Evolutionary conservation across 1,140 invertebrate species (phyloP).

Genomic region (Drosophila jambulina): DNA sequence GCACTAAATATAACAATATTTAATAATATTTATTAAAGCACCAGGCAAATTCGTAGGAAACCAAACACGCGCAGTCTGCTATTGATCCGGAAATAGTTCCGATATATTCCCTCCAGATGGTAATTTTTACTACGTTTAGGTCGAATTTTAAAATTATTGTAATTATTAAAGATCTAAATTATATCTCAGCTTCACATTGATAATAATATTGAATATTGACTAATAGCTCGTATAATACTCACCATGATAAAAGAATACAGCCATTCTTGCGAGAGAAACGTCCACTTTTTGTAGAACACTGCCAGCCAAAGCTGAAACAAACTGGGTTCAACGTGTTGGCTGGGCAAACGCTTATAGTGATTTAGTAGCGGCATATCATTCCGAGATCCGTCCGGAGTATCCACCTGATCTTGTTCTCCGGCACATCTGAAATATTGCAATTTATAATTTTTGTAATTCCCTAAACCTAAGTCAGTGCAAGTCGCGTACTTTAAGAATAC

Average conservation of each 20-base stretch:
- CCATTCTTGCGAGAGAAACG: conserved; percentile 71
- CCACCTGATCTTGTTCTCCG: conserved; percentile 70
- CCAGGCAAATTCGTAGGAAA: too few relatives aligned
- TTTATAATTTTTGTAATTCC: neutral
- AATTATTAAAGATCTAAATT: too few relatives aligned
- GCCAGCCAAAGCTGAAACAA: conserved; percentile 58
- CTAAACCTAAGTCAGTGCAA: neutral
- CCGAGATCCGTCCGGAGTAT: conserved; percentile 47
- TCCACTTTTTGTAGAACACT: conserved; percentile 79
- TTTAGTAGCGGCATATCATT: conserved; percentile 43
- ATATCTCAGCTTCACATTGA: too few relatives aligned
- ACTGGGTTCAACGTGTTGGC: conserved; percentile 15
- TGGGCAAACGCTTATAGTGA: conserved; percentile 47
- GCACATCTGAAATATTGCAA: conserved; percentile 59
- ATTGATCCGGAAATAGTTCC: too few relatives aligned
- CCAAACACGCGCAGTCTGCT: too few relatives aligned
- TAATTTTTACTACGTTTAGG: too few relatives aligned
- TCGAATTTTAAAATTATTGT: too few relatives aligned
- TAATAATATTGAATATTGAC: too few relatives aligned
- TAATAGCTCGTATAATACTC: conserved; percentile 2
- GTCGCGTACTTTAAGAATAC: conserved; percentile 91
- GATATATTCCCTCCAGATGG: too few relatives aligned
- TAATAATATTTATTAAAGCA: too few relatives aligned
- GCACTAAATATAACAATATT: too few relatives aligned
- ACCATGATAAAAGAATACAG: conserved; percentile 70